Base-by-base conservation (phyloP, 2,888 invertebrate genomes). In the Cephus pygmeus region DNA sequence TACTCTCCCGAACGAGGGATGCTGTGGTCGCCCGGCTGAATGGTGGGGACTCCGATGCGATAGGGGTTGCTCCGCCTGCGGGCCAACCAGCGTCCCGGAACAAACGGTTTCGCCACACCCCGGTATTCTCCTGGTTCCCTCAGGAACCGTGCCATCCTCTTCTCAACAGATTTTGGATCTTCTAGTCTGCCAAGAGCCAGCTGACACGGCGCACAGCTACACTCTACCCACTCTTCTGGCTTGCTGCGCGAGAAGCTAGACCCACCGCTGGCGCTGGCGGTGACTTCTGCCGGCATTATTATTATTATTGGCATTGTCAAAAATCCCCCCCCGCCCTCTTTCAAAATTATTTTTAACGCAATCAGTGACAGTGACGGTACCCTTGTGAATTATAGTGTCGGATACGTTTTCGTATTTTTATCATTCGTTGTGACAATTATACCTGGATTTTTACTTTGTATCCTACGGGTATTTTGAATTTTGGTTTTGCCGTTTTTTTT, bases 1-100 rank as follows among this genome's bases (percentile, higher is more conserved):
- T 56, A 2, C 69, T 36, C 34, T 34, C 69, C n/a, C 40, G 40
- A 56, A 75, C 75, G 83, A 85, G 87, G 88, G 90, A 89, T 89
- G 88, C 89, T 90, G 88, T 79, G 83, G 80, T 56, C 76, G 81
- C 35, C 74, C 69, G 56, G 56, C 73, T 31, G 76, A 79, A 75
- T 76, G 77, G 81, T 80, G 85, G 82, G 84, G 80, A 76, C 81
- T 77, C 15, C 23, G 83, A 85, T 84, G 86, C 85, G 88, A 88
- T 88, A 90, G 90, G 91, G 91, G 90, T 91, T 86, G 91, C 91
- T 89, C 91, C 91, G 91, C 91, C 91, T 86, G 89, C 88, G 90
- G 86, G 87, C 91, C 91, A 91, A 91, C 91, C 91, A 90, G 90
- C 86, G 85, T 86, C 87, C 87, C 87, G 90, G 83, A 88, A 85